Percentiles rank a stretch among this genome's conserved stretches.
Conservation (phyloP, 2,113 vertebrate species). For the Athene noctua region DNA sequence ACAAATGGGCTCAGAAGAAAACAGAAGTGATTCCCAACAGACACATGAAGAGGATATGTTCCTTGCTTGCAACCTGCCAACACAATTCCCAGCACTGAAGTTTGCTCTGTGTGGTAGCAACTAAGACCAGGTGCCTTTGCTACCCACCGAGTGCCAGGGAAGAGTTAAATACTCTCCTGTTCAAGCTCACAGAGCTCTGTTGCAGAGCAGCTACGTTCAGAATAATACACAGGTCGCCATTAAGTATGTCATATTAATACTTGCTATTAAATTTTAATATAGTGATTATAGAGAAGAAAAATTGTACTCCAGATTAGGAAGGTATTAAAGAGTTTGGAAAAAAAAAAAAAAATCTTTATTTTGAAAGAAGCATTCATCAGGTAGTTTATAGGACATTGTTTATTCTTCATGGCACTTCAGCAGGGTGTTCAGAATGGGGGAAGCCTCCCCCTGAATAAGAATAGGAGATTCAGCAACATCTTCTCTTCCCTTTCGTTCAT, state of each 20-base stretch:
- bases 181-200: neutral
- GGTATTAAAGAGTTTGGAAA: slow-evolving; percentile 39
- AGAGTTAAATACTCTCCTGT: neutral
- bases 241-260: slow-evolving; percentile 63
- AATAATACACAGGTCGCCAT: neutral
- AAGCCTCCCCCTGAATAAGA: neutral
- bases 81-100: neutral
- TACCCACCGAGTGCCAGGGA: neutral
- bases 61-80: neutral
- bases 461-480: neutral
- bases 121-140: neutral
- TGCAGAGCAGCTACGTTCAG: neutral
- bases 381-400: neutral
- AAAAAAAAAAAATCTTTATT: neutral
- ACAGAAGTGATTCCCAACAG: neutral
- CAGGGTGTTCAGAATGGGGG: neutral
- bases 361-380: slow-evolving; percentile 50
- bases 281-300: slow-evolving; percentile 70
- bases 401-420: neutral
- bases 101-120: neutral
- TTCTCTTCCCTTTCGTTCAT: neutral
- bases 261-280: slow-evolving; percentile 71
- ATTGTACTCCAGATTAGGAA: slow-evolving; percentile 55
- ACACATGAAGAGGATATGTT: neutral
- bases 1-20: neutral